Evolutionary conservation across 2,888 invertebrate species (phyloP), one percentile per base, ranked within the genome.

Genomic region (Agriopis marginaria): DNA sequence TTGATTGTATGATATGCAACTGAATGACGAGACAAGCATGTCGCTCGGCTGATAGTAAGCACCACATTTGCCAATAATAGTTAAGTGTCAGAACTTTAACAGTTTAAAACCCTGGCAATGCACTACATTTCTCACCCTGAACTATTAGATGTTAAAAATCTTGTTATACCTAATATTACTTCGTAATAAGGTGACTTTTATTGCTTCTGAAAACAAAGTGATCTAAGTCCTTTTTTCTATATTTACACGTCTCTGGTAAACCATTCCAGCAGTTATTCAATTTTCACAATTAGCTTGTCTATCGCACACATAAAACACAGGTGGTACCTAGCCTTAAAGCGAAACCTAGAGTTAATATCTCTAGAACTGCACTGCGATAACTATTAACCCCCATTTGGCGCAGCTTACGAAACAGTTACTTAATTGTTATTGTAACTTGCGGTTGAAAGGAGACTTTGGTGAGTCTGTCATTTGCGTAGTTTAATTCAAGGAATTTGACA

Each of bases 341-440:
- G 53, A 17, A 11, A 55, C 42, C 61, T 50, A 63, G 42, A 49
- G 56, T 56, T 68, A 69, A 64, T 64, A 67, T 66, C 63, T 66
- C 58, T 8, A 66, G 66, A 66, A 51, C 53, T 68, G 63, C 51
- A 66, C 49, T 58, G 53, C 59, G 59, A 58, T 70, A 64, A 64
- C 60, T 59, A 45, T 51, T 59, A 47, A 53, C 60, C 54, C 14
- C 54, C 45, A 60, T 54, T 59, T 54, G 47, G 49, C 39, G 7
- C 11, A 66, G 51, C 12, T 39, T 64, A 17, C n/a, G 32, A 17
- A 58, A 42, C 42, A 47, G 50, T 32, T 49, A 9, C 32, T 12
- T 0, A 12, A 45, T 17, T 45, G 11, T 45, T 58, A 23, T 40
- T 23, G 45, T 44, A 32, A 32, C 7, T n/a, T 54, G 12, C 39